Evolutionary conservation across 2,888 invertebrate species (phyloP).

Genomic region (Tolmerus cingulatus): DNA sequence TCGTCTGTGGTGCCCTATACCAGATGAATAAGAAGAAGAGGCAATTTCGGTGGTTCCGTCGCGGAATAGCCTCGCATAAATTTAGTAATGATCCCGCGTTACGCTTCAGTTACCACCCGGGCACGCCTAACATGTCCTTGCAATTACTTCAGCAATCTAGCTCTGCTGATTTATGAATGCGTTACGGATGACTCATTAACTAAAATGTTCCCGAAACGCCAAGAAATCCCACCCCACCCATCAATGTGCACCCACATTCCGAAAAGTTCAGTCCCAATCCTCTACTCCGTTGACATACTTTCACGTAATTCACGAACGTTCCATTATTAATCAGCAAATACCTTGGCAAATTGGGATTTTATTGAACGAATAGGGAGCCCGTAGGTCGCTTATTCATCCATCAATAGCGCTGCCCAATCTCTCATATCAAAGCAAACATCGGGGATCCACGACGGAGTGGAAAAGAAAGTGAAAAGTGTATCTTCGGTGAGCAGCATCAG

Average conservation of each 20-base stretch:
- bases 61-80: background rate
- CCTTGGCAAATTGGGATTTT: constrained; percentile 46
- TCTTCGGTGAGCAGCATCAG: background rate
- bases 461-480: background rate
- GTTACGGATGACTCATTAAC: background rate
- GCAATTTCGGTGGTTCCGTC: background rate
- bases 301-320: background rate
- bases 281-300: background rate
- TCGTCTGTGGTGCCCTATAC: background rate
- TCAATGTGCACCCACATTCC: background rate
- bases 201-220: background rate
- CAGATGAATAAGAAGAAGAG: background rate
- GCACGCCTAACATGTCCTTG: background rate
- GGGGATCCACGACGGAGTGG: background rate
- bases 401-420: background rate
- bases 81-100: background rate
- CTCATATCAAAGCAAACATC: background rate
- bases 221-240: background rate
- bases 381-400: background rate
- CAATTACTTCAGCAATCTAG: background rate
- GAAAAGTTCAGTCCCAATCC: background rate
- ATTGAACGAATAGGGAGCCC: constrained; percentile 41
- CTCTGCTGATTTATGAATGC: background rate
- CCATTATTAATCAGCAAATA: constrained; percentile 44
- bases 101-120: background rate